phyloP scores from a whole-genome alignment of 2,113 vertebrate species.

The Callionymus lyra region DNA sequence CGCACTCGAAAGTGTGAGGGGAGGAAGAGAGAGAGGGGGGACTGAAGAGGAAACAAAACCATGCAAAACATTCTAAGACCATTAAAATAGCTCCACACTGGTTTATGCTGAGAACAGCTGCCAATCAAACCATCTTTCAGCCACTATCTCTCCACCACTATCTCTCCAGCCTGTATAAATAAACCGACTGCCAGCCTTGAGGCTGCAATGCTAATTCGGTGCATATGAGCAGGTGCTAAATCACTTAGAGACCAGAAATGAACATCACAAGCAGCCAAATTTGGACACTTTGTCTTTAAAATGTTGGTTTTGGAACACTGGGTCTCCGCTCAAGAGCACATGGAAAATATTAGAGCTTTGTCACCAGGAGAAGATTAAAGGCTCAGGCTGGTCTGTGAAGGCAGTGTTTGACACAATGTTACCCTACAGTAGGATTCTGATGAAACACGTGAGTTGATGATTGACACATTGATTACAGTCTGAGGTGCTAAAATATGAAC shows the following conservation, averaged over 20 bases:
- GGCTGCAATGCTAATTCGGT: constrained; percentile 35
- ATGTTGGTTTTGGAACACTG: constrained; percentile 24
- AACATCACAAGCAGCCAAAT: constrained; percentile 18
- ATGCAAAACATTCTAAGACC: constrained; percentile 36
- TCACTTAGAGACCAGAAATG: constrained; percentile 32
- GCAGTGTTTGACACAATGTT: constrained; percentile 32
- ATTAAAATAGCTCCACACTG: constrained; percentile 41
- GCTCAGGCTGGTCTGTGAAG: constrained; percentile 24
- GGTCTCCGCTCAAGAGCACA: constrained; percentile 29
- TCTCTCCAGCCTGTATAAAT: background rate
- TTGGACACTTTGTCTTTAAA: constrained; percentile 29
- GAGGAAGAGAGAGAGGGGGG: constrained; percentile 3
- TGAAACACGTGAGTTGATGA: too few species aligned
- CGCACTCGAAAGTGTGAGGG: constrained; percentile 45
- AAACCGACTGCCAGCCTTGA: constrained; percentile 1
- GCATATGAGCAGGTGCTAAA: constrained; percentile 50
- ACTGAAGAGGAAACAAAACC: constrained; percentile 12
- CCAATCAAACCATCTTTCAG: constrained; percentile 24
- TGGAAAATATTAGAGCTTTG: constrained; percentile 66
- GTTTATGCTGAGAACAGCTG: constrained; percentile 36
- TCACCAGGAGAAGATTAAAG: constrained; percentile 60
- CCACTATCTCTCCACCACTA: constrained; percentile 9
- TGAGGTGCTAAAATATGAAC: too few species aligned
- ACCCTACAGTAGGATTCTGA: constrained; percentile 3
- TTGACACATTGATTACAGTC: too few species aligned